Percentiles rank a stretch among this genome's conserved stretches.
Evolutionary conservation across 2,888 invertebrate species (phyloP).

Genomic region (Gerris lacustris): DNA sequence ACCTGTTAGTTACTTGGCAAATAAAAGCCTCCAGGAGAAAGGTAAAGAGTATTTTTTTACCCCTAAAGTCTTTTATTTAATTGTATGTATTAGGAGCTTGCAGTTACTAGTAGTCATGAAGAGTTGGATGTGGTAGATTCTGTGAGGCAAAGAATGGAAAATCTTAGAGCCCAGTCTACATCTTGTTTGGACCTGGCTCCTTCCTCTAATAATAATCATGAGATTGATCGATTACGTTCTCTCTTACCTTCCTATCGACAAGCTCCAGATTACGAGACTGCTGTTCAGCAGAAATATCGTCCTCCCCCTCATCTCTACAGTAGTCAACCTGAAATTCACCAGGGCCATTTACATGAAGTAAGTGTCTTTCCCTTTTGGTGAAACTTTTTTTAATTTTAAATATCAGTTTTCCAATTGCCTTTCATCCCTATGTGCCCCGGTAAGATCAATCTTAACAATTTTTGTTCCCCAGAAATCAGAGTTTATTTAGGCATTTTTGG

Average conservation of each 20-base stretch:
- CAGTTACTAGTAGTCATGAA: slow-evolving; percentile 34
- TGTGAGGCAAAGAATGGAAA: slow-evolving; percentile 26
- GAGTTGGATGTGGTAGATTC: slow-evolving; percentile 33
- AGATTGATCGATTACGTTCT: slow-evolving; percentile 42
- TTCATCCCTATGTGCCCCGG: no score
- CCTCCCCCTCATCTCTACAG: slow-evolving; percentile 45
- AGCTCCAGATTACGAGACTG: slow-evolving; percentile 90
- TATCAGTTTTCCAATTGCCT: no score
- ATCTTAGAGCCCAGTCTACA: slow-evolving; percentile 49
- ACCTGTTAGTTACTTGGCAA: no score
- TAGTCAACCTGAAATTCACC: slow-evolving; percentile 64
- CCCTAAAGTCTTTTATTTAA: no score
- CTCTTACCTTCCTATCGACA: slow-evolving; percentile 74
- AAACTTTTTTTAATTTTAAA: no score
- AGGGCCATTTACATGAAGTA: slow-evolving; percentile 37
- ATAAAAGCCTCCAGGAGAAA: no score
- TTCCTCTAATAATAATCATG: slow-evolving; percentile 33
- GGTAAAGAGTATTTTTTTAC: no score
- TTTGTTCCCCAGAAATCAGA: no score
- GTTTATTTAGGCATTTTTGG: no score
- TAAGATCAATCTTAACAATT: no score
- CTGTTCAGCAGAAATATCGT: slow-evolving; percentile 68
- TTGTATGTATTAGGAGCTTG: slow-evolving; percentile 27
- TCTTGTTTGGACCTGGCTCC: slow-evolving; percentile 50
- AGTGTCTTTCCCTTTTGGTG: not conserved